These are phyloP conservation scores for Zaprionus nigranus DNA, from an alignment of 1,140 invertebrate species.

Conservation along the genomic window DNA sequence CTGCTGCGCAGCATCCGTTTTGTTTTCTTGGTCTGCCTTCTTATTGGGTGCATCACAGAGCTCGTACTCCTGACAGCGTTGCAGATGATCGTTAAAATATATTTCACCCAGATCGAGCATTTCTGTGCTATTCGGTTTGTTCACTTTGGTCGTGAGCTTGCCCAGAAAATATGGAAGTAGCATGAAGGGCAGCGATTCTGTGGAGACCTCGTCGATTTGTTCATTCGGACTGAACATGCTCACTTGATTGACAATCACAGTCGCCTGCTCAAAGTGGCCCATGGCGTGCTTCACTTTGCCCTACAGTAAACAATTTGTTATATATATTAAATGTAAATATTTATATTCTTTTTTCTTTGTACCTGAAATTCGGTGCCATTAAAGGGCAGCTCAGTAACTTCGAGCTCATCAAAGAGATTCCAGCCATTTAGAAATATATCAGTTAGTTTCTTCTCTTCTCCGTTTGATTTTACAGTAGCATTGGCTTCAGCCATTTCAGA, in stretches of 20 bases:
- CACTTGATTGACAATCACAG: slow-evolving; percentile 90
- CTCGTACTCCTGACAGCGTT: slow-evolving; percentile 91
- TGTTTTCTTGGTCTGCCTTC: slow-evolving; percentile 19
- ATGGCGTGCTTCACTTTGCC: slow-evolving; percentile 89
- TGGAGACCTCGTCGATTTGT: slow-evolving; percentile 93
- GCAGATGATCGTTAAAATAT: slow-evolving; percentile 93
- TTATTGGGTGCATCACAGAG: slow-evolving; percentile 86
- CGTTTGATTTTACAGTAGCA: slow-evolving; percentile 19
- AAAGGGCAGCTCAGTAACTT: slow-evolving; percentile 86
- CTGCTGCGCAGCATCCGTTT: slow-evolving; percentile 40
- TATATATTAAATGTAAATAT: slow-evolving; percentile 31
- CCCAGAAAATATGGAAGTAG: slow-evolving; percentile 93
- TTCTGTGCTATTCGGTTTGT: slow-evolving; percentile 89
- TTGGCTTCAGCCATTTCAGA: slow-evolving; percentile 58
- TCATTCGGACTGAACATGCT: slow-evolving; percentile 96
- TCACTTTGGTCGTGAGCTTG: slow-evolving; percentile 86
- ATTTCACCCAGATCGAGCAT: slow-evolving; percentile 90
- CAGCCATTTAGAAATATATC: slow-evolving; percentile 88
- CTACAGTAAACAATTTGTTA: slow-evolving; percentile 84
- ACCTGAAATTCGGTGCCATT: slow-evolving; percentile 88
- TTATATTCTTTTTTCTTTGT: slow-evolving; percentile 8
- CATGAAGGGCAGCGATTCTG: slow-evolving; percentile 93
- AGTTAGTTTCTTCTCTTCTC: slow-evolving; percentile 65
- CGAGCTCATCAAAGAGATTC: slow-evolving; percentile 86
- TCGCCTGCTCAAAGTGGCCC: slow-evolving; percentile 90